A percentile compares a stretch with the other conserved stretches of the same genome.
Conservation (phyloP, 2,113 vertebrate genomes). For the Ammospiza nelsoni region DNA sequence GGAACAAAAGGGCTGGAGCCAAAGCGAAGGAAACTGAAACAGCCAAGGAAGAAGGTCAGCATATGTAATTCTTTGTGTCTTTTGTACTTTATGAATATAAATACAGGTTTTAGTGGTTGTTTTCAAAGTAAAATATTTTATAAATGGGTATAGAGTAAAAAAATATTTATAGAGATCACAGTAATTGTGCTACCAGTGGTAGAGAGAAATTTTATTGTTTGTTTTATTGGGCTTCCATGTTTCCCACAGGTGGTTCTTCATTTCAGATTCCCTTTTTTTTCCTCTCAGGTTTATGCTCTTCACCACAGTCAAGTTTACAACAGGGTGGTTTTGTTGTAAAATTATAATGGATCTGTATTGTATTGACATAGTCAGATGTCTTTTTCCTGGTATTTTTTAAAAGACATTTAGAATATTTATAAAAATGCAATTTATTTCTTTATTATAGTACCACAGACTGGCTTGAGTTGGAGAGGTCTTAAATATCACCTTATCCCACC, state of each 20-base stretch:
- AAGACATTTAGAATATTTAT: neutral
- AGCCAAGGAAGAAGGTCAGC: slow-evolving; percentile 86
- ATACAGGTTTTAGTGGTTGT: neutral
- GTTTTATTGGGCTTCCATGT: neutral
- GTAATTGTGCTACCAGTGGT: neutral
- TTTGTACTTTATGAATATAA: neutral
- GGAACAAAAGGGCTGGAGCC: slow-evolving; percentile 76
- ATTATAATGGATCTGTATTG: neutral
- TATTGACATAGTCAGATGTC: neutral
- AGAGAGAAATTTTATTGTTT: neutral
- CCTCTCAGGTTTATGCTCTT: neutral
- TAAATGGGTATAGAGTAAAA: neutral
- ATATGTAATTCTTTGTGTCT: neutral
- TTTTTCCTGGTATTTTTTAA: neutral
- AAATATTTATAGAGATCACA: neutral
- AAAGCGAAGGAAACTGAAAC: slow-evolving; percentile 86
- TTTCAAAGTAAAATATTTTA: neutral
- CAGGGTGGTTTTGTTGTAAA: neutral
- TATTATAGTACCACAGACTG: neutral
- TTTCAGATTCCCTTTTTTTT: neutral
- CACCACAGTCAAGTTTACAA: neutral
- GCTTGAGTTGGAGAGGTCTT: neutral
- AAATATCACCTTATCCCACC: neutral
- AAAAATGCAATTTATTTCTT: neutral
- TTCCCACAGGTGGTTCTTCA: neutral